Conservation (phyloP, 2,888 invertebrate genomes). For the Ariolimax columbianus region DNA sequence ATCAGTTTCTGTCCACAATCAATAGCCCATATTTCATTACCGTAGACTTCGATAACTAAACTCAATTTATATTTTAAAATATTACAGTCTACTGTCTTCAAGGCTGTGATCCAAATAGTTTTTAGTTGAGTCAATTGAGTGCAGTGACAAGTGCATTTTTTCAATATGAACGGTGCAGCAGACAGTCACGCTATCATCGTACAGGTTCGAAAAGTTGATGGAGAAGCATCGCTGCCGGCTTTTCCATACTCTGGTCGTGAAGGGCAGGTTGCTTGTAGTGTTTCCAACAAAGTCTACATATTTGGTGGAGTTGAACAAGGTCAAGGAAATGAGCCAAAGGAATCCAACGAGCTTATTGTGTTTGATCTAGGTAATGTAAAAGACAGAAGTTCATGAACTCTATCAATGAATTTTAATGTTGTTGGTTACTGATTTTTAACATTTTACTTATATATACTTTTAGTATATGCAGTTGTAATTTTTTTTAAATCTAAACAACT, state of each 20-base stretch:
- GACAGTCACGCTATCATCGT: constrained; percentile 53
- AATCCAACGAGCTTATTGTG: constrained; percentile 72
- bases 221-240: constrained; percentile 22
- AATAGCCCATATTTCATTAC: neutral
- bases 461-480: no score
- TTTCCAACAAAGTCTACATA: constrained; percentile 67
- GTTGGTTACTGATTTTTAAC: no score
- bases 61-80: neutral
- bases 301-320: constrained; percentile 75
- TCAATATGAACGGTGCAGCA: constrained; percentile 33
- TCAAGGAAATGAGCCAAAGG: constrained; percentile 61
- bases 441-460: no score
- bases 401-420: no score
- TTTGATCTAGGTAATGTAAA: constrained; percentile 72
- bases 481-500: no score
- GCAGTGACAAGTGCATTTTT: neutral
- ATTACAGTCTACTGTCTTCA: neutral
- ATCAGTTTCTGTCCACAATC: neutral
- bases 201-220: constrained; percentile 58
- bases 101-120: neutral
- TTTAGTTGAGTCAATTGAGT: neutral
- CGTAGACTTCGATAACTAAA: neutral
- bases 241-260: constrained; percentile 64
- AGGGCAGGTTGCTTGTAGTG: constrained; percentile 72
- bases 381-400: no score